Base-by-base conservation (phyloP, 1,140 invertebrate genomes). In the Drosophila triauraria region DNA sequence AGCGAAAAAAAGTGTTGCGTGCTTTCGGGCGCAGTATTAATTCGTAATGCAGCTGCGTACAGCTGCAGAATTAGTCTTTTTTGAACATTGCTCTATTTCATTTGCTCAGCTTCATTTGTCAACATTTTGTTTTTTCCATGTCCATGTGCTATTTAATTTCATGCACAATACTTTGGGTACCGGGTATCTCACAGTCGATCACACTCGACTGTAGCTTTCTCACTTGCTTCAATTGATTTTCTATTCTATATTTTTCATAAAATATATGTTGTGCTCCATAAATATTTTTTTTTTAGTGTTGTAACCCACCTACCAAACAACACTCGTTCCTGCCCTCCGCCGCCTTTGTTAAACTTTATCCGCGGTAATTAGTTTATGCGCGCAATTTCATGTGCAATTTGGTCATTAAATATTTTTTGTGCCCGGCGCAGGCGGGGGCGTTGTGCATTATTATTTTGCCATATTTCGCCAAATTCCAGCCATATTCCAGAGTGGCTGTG, bases 361-460 rank as follows among this genome's bases (percentile, higher is more conserved):
- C 85, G 59, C 44, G 78, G 86, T 90, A 90, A 90, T 90, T 90
- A 90, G 85, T 90, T 90, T 90, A 90, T 91, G 85, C 78, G 81
- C 81, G 71, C 85, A 90, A 90, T 90, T 90, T 90, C 85, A 91
- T 90, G 86, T 90, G 85, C 85, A 85, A 85, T 91, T 90, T 68
- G 81, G 81, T 79, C 79, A 85, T 90, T 82, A 85, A 88, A 82
- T 72, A 78, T 81, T 51, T 70, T 65, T 78, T 75, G 80, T 51
- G 54, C 56, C 32, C 25, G 20, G 15, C 23, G 20, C 12, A 15
- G 25, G 40, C n/a, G 48, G 30, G 48, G 48, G 15, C 53, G 48
- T 30, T 61, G 72, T 68, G 77, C 80, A 80, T 75, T 80, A 78
- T 83, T 83, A 88, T 88, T 88, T 75, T 64, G 69, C 78, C 75